Percentiles rank a stretch among this genome's conserved stretches.
Evolutionary conservation across 2,888 invertebrate genomes (phyloP).

Genomic region (Dryobota labecula): DNA sequence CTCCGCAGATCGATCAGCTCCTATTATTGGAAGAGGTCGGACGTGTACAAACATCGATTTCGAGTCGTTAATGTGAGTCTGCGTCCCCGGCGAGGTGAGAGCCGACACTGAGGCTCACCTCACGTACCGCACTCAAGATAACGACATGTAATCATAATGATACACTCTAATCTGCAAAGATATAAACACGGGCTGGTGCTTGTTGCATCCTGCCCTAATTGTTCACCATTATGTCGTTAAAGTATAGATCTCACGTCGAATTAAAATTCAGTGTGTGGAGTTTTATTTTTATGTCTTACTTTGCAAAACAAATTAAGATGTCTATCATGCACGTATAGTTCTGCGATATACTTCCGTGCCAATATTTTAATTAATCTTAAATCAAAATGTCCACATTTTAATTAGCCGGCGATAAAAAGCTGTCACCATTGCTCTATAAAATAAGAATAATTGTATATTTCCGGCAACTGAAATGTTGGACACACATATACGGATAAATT

Average conservation of each 20-base stretch:
- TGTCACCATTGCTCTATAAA: conserved; percentile 49
- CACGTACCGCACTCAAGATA: conserved; percentile 84
- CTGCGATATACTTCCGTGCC: conserved; percentile 49
- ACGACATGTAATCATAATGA: conserved; percentile 85
- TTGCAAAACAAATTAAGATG: conserved; percentile 49
- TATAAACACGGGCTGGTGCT: conserved; percentile 60
- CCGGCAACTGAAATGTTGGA: conserved; percentile 29
- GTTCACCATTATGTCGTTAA: conserved; percentile 55
- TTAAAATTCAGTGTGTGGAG: conserved; percentile 17
- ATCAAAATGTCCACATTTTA: conserved; percentile 59
- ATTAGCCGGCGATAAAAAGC: conserved; percentile 57
- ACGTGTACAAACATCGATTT: conserved; percentile 90
- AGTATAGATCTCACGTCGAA: conserved; percentile 34
- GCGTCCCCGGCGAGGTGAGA: conserved; percentile 83
- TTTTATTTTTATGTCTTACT: conserved; percentile 50
- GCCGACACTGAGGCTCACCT: conserved; percentile 83
- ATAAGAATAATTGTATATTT: conserved; percentile 46
- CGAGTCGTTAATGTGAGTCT: conserved; percentile 86
- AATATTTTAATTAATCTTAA: conserved; percentile 61
- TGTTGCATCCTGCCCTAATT: conserved; percentile 60
- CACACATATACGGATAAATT: neutral
- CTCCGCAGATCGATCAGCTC: conserved; percentile 86
- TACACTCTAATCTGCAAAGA: conserved; percentile 74
- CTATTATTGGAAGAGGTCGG: conserved; percentile 89
- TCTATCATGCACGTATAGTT: conserved; percentile 40